Evolutionary conservation across 1,140 invertebrate species (phyloP), one percentile per base, ranked within the genome.

Genomic region (Semibalanus balanoides): DNA sequence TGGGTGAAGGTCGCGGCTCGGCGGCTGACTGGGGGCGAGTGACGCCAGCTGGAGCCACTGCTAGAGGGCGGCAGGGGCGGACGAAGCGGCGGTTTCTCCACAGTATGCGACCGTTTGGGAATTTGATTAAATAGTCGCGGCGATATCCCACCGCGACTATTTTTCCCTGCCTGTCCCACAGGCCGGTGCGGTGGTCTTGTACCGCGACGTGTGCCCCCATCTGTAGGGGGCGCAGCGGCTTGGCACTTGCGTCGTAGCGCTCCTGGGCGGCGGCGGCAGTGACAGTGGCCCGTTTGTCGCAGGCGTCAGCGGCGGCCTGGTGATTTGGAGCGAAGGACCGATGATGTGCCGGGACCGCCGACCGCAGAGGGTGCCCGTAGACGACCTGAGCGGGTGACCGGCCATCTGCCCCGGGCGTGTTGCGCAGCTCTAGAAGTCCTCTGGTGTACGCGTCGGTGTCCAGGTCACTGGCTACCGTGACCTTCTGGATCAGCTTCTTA

Each of bases 401-500:
- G 11, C 35, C 74, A 14, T n/a, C 70, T n/a, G 5, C 30, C 27
- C 70, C 1, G 5, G 74, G 74, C 17, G 72, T 76, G 25, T 77
- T 43, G 22, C 30, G 28, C 27, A 74, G 28, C 30, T 77, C 76
- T 19, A 77, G 74, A 3, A 76, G 28, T 5, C 73, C 74, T 22
- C 31, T 31, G n/a, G 74, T 31, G 74, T 70, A 77, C 25, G 31
- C 31, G 30, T 77, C 74, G 51, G 43, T 70, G 51, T 77, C 75
- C 17, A n/a, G 31, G 11, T 76, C 51, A 28, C 30, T 31, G 30
- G 35, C 27, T 14, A 28, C 30, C 11, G 74, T 0, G 28, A n/a
- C 28, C 35, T 77, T 76, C 17, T 73, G 28, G 74, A 79, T 73
- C 0, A 78, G 73, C 27, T 76, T 30, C 51, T 78, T 78, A 27